A percentile compares a stretch with the other conserved stretches of the same genome.
phyloP scores from a whole-genome alignment of 2,797 vertebrate species.

The Dicrostonyx torquatus region DNA sequence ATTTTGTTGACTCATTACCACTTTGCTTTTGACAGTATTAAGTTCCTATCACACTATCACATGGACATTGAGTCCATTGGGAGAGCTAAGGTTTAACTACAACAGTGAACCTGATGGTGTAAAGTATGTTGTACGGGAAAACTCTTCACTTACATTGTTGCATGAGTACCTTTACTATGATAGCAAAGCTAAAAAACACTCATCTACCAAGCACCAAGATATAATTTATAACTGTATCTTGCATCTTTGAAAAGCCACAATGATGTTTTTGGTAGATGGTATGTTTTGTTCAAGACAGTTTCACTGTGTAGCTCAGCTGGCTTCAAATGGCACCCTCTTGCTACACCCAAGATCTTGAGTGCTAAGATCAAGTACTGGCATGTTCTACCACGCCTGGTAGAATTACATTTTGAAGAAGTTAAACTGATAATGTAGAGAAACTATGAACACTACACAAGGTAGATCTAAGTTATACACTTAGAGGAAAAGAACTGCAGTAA shows the following conservation, averaged over 20 bases:
- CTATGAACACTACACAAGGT: neutral
- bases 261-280: slow-evolving; percentile 2
- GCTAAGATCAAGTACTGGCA: neutral
- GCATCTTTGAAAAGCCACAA: slow-evolving; percentile 13
- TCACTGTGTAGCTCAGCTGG: neutral
- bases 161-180: slow-evolving; percentile 1
- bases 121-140: neutral
- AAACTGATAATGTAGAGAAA: slow-evolving; percentile 19
- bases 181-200: neutral
- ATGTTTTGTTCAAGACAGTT: neutral
- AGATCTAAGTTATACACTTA: slow-evolving; percentile 21
- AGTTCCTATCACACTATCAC: slow-evolving; percentile 21
- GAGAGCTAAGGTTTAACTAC: slow-evolving; percentile 41
- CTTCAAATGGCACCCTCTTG: neutral
- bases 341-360: neutral
- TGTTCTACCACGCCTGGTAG: neutral
- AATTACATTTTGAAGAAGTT: neutral
- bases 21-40: neutral
- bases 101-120: neutral
- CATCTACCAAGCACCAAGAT: neutral
- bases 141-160: neutral
- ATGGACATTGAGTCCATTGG: neutral
- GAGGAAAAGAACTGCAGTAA: neutral
- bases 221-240: neutral
- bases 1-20: neutral